Conservation (phyloP, 2,888 invertebrate species). For the Zhengitettix transpicula region DNA sequence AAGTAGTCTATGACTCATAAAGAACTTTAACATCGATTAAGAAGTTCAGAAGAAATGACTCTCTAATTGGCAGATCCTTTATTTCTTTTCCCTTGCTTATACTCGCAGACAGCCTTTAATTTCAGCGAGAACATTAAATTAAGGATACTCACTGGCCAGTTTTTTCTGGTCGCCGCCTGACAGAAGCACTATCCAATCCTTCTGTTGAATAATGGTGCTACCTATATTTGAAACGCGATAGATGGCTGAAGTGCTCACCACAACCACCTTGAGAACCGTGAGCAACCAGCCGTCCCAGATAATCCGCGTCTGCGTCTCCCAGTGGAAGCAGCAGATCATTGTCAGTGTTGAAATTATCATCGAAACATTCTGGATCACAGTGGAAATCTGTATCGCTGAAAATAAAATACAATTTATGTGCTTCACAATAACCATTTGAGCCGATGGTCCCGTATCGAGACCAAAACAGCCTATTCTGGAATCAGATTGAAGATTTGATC, state of each 20-base stretch:
- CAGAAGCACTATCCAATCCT: conserved; percentile 33
- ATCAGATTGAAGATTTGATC: too few relatives aligned
- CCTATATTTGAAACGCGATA: conserved; percentile 24
- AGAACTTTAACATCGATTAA: too few relatives aligned
- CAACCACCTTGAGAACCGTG: conserved; percentile 15
- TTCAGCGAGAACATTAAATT: too few relatives aligned
- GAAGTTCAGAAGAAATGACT: too few relatives aligned
- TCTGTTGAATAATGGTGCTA: conserved; percentile 24
- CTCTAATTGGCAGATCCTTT: too few relatives aligned
- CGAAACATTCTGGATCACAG: conserved; percentile 26
- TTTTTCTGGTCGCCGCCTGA: conserved; percentile 22
- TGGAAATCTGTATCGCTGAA: conserved; percentile 25
- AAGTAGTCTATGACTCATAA: too few relatives aligned
- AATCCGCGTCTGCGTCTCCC: conserved; percentile 6
- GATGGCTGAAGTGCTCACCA: conserved; percentile 25
- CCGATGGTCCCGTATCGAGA: too few relatives aligned
- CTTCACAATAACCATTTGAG: too few relatives aligned
- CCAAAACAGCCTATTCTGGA: too few relatives aligned
- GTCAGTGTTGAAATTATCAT: conserved; percentile 25
- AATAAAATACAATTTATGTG: too few relatives aligned
- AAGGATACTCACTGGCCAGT: conserved; percentile 22
- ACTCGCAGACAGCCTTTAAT: too few relatives aligned
- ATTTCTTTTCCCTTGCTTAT: too few relatives aligned
- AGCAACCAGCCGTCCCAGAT: conserved; percentile 14
- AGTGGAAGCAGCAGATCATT: conserved; percentile 16